Conservation (phyloP, 53 echinoderm and acorn worm species). For the Zoroaster sp. region DNA sequence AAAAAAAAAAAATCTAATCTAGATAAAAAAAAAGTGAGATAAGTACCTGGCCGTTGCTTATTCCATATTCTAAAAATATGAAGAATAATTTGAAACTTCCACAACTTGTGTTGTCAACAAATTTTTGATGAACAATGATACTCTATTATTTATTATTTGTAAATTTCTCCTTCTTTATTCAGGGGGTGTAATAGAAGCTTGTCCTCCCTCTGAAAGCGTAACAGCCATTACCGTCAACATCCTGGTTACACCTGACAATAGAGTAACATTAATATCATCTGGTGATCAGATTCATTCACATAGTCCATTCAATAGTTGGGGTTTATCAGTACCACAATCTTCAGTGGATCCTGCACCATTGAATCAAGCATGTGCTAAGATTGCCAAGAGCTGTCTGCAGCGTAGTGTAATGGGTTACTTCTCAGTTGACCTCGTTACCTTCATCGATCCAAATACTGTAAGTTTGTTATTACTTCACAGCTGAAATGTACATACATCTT, state of each 20-base stretch:
- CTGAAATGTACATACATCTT: not conserved
- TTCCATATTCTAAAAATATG: too few species aligned
- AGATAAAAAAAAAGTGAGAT: too few species aligned
- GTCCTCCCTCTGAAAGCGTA: slow-evolving; percentile 92
- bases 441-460: slow-evolving; percentile 87
- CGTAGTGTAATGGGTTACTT: slow-evolving; percentile 88
- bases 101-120: too few species aligned
- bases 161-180: not conserved
- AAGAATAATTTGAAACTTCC: too few species aligned
- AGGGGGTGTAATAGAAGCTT: slow-evolving; percentile 97
- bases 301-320: slow-evolving; percentile 91
- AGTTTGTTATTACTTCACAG: not conserved
- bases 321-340: slow-evolving; percentile 90
- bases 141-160: not conserved
- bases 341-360: slow-evolving; percentile 83
- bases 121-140: not conserved
- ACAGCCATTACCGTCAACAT: slow-evolving; percentile 90
- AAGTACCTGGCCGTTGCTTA: too few species aligned
- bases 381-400: slow-evolving; percentile 82
- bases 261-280: slow-evolving; percentile 70
- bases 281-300: slow-evolving; percentile 96
- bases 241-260: slow-evolving; percentile 79
- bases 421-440: slow-evolving; percentile 96
- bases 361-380: slow-evolving; percentile 74
- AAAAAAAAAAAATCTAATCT: too few species aligned